Evolutionary conservation across 2,888 invertebrate genomes (phyloP), one percentile per base, ranked within the genome.

Genomic region (Folsomia manolachei): DNA sequence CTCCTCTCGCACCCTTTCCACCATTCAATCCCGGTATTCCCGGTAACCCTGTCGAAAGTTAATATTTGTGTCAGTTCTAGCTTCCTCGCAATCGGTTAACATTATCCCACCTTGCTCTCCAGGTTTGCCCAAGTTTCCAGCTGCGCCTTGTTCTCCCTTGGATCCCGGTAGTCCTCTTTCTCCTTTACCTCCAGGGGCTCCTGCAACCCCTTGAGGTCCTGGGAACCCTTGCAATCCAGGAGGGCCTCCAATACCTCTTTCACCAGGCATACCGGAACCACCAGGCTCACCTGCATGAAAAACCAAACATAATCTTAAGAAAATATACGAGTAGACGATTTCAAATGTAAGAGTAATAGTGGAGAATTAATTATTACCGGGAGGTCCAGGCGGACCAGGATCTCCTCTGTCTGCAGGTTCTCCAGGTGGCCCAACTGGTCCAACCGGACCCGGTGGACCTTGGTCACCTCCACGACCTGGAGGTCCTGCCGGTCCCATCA

Each of bases 381-480:
- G 87, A 0, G 87, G 84, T 1, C 93, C 93, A 0, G 91, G 88
- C 2, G 87, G 84, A 1, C 93, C 93, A 0, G 90, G 87, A 81
- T 92, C 92, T 23, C 93, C 92, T 81, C 92, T 85, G 83, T 92
- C 92, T 0, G 90, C 93, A 63, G 91, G 89, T 83, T 93, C 93
- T 19, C 93, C 93, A 0, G 91, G 91, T 1, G 91, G 89, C 1
- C 93, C 93, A 0, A 87, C 86, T 0, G 90, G 89, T 1, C 93
- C 93, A 24, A 90, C 39, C 19, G 88, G 87, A n/a, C 93, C 93
- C 82, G 90, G 90, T 0, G 87, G 88, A 0, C 93, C 93, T 82
- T 92, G 88, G 82, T 92, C 91, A 75, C 93, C 92, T 83, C 52
- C 66, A 72, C 88, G 87, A 68, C 90, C 93, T 81, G 89, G 84